These are phyloP conservation scores for Brachyrhaphis roseni DNA, from an alignment of 2,797 vertebrate genomes.

Conservation along the genomic window DNA sequence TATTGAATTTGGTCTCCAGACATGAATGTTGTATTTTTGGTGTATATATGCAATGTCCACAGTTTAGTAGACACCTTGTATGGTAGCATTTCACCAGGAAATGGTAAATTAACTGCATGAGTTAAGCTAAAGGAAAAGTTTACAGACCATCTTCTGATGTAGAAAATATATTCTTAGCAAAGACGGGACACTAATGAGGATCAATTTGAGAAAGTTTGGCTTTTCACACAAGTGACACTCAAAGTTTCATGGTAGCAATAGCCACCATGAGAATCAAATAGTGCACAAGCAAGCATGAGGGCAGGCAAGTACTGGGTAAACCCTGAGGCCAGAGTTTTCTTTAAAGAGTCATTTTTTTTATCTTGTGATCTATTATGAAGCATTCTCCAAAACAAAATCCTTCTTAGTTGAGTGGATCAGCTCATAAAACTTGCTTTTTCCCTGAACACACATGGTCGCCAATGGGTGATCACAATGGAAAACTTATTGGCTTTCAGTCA, in stretches of 20 bases:
- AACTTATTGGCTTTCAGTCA: background rate
- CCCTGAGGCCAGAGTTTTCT: background rate
- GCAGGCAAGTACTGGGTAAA: background rate
- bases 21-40: background rate
- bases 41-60: background rate
- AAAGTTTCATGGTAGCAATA: background rate
- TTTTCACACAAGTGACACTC: background rate
- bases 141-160: slow-evolving; percentile 24
- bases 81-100: slow-evolving; percentile 50
- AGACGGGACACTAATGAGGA: background rate
- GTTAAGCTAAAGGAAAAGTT: slow-evolving; percentile 36
- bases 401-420: background rate
- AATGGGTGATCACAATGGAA: background rate
- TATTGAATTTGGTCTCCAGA: background rate
- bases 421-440: background rate
- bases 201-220: background rate
- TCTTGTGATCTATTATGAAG: background rate
- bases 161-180: background rate
- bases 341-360: background rate
- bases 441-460: background rate
- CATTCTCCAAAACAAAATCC: background rate
- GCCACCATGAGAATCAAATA: background rate
- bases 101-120: slow-evolving; percentile 43
- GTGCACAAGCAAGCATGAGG: background rate
- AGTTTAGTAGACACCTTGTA: slow-evolving; percentile 40